Conservation (phyloP, 2,888 invertebrate species). For the Digitonthophagus gazella region DNA sequence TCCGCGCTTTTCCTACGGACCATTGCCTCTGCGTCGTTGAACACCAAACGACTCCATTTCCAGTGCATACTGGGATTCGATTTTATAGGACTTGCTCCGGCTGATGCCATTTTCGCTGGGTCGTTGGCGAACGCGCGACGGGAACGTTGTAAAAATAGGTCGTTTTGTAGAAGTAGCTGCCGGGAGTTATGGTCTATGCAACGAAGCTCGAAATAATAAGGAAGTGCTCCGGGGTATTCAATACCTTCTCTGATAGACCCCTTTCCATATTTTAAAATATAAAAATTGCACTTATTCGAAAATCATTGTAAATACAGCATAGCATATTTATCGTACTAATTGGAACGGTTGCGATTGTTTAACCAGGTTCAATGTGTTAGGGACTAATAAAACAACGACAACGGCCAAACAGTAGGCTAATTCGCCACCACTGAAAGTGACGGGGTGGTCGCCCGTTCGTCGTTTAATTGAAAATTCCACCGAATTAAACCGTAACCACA, state of each 20-base stretch:
- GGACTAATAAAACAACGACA: background rate
- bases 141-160: background rate
- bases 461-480: constrained; percentile 17
- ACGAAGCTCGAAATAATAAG: background rate
- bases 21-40: background rate
- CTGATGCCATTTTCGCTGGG: background rate
- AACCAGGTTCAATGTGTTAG: background rate
- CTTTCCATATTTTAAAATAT: background rate
- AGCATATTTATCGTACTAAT: background rate
- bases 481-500: constrained; percentile 7
- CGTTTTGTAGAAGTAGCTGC: background rate
- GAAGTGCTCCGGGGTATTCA: too few relatives aligned
- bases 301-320: too few relatives aligned
- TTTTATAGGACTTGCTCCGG: background rate
- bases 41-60: background rate
- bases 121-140: background rate
- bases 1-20: background rate
- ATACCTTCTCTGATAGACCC: too few relatives aligned
- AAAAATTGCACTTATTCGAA: background rate
- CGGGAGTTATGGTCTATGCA: background rate
- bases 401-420: background rate
- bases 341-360: background rate
- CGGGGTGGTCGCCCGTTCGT: background rate
- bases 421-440: background rate
- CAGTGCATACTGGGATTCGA: background rate